A percentile compares a stretch with the other conserved stretches of the same genome.
Conservation (phyloP, 2,113 vertebrate genomes). For the Podiceps cristatus region DNA sequence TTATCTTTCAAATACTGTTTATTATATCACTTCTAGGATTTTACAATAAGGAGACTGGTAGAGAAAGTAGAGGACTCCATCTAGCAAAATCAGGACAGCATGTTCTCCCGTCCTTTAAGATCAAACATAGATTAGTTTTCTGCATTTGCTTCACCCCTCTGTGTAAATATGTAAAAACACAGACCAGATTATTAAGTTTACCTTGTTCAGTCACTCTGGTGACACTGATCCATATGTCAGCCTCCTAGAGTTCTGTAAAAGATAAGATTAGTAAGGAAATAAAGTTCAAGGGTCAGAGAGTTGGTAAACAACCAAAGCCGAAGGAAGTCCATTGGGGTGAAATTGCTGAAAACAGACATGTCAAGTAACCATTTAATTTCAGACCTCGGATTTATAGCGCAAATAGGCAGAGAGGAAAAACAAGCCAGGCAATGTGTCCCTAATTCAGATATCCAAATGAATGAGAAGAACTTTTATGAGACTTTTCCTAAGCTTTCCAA, state of each 20-base stretch:
- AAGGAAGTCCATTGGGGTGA: background rate
- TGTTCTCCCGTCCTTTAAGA: constrained; percentile 17
- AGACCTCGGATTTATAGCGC: background rate
- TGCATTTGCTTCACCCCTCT: constrained; percentile 9
- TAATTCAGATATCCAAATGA: background rate
- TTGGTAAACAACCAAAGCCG: background rate
- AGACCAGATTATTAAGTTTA: constrained; percentile 34
- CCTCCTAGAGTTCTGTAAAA: constrained; percentile 1
- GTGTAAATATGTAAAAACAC: constrained; percentile 45
- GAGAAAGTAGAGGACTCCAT: background rate
- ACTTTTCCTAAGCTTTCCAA: background rate
- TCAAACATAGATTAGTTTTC: constrained; percentile 9
- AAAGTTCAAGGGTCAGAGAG: background rate
- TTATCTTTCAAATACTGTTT: background rate
- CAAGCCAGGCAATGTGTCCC: background rate
- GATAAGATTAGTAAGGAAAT: constrained; percentile 53
- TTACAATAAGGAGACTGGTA: background rate
- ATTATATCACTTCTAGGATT: background rate
- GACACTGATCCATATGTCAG: constrained; percentile 15
- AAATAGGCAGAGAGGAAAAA: background rate
- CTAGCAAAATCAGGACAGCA: background rate
- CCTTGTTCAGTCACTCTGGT: constrained; percentile 14
- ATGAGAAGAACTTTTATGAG: background rate
- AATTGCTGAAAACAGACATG: constrained; percentile 1
- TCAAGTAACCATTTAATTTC: constrained; percentile 15